These are phyloP conservation scores for Leptinotarsa juncta DNA, from an alignment of 2,888 invertebrate genomes.

Conservation along the genomic window DNA sequence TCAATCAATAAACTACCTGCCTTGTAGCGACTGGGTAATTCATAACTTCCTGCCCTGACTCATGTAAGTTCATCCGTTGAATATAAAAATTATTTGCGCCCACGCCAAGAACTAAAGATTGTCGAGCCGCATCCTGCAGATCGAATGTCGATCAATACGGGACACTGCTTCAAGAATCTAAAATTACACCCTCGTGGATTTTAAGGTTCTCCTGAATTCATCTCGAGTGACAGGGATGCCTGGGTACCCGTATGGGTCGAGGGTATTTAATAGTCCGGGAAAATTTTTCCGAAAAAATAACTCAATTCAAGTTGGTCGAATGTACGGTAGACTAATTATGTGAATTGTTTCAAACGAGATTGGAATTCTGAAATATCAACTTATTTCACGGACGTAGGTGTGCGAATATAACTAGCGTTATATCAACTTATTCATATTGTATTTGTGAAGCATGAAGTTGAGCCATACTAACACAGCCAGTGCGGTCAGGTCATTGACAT, in stretches of 20 bases:
- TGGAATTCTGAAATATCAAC: too few relatives aligned
- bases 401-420: too few relatives aligned
- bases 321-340: background rate
- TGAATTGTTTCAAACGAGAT: too few relatives aligned
- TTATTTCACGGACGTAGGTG: too few relatives aligned
- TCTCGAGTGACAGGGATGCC: conserved; percentile 12
- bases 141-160: conserved; percentile 27
- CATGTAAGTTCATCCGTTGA: conserved; percentile 54
- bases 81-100: conserved; percentile 51
- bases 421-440: too few relatives aligned
- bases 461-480: too few relatives aligned
- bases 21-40: conserved; percentile 46
- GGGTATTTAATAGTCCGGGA: background rate
- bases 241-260: background rate
- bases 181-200: conserved; percentile 20
- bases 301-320: background rate
- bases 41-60: conserved; percentile 58
- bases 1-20: conserved; percentile 42
- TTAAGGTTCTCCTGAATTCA: background rate
- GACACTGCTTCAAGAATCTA: conserved; percentile 18
- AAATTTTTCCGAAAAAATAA: background rate
- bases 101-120: conserved; percentile 16
- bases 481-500: too few relatives aligned
- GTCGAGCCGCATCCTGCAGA: conserved; percentile 11
- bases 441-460: too few relatives aligned